Conservation (phyloP, 64 coral and sea anemone genomes). For the Montipora efflorescens region DNA sequence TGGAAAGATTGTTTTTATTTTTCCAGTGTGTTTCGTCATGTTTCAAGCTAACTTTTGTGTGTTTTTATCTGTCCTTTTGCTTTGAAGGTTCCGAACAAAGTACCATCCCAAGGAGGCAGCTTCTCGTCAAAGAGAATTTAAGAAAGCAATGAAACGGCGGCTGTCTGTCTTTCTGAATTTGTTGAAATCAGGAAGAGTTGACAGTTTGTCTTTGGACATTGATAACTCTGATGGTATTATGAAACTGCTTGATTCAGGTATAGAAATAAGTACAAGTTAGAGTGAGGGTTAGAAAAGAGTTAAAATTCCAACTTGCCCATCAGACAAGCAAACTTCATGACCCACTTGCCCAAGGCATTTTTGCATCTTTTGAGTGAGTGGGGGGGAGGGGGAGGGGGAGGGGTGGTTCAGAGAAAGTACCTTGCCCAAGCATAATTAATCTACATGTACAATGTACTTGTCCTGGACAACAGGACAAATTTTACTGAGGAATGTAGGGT, state of each 20-base stretch:
- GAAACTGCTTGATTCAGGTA: slow-evolving; percentile 95
- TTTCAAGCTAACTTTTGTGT: background rate
- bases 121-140: slow-evolving; percentile 71
- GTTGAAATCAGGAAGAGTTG: slow-evolving; percentile 68
- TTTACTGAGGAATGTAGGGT: too few species aligned
- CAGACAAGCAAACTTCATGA: too few species aligned
- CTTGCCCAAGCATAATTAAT: too few species aligned
- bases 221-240: slow-evolving; percentile 92
- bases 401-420: too few species aligned
- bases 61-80: background rate
- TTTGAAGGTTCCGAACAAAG: slow-evolving; percentile 85
- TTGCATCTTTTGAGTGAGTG: too few species aligned
- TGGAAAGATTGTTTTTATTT: slow-evolving; percentile 23
- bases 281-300: background rate
- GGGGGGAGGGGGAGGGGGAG: too few species aligned
- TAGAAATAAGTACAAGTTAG: background rate
- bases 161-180: slow-evolving; percentile 85
- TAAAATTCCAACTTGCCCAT: too few species aligned
- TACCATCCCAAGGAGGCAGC: slow-evolving; percentile 91
- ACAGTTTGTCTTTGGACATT: slow-evolving; percentile 71
- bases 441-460: too few species aligned
- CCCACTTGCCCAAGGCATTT: too few species aligned
- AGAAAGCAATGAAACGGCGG: slow-evolving; percentile 78
- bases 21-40: background rate
- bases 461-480: too few species aligned